Evolutionary conservation across 2,113 vertebrate species (phyloP).

Genomic region (Barbus barbus): DNA sequence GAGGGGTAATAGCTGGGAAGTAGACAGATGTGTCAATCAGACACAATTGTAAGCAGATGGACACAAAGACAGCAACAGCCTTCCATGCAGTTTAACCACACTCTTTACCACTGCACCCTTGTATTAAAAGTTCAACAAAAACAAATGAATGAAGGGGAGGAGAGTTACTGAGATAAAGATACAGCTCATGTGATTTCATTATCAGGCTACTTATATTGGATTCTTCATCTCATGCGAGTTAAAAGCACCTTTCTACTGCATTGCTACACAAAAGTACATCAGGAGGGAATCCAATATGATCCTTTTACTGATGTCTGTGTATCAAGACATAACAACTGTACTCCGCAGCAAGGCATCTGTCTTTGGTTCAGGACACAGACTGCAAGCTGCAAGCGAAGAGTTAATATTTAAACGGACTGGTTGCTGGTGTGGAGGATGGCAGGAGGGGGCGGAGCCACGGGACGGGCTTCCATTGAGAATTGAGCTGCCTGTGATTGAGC

Average conservation of each 20-base stretch:
- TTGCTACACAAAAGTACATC: too few relatives aligned
- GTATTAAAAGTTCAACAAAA: conserved; percentile 15
- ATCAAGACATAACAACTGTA: not conserved
- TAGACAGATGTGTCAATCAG: conserved; percentile 46
- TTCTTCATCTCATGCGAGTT: not conserved
- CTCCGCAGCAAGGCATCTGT: not conserved
- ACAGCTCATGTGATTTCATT: not conserved
- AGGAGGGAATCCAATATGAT: not conserved
- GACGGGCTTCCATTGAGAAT: conserved; percentile 59
- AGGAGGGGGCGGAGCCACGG: conserved; percentile 42
- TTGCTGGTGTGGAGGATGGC: conserved; percentile 35
- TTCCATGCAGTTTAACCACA: not conserved
- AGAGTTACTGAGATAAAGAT: not conserved
- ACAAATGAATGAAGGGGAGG: not conserved
- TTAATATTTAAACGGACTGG: conserved; percentile 48
- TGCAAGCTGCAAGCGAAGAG: conserved; percentile 36
- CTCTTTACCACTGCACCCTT: not conserved
- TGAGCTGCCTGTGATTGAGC: conserved; percentile 57
- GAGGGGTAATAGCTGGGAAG: conserved; percentile 39
- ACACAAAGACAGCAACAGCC: conserved; percentile 5
- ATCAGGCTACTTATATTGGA: not conserved
- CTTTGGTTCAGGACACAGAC: not conserved
- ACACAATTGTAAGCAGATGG: conserved; percentile 34
- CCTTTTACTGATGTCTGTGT: not conserved
- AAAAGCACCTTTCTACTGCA: too few relatives aligned